These are phyloP conservation scores for Macquaria australasica DNA, from an alignment of 2,113 vertebrate species.

Conservation along the genomic window DNA sequence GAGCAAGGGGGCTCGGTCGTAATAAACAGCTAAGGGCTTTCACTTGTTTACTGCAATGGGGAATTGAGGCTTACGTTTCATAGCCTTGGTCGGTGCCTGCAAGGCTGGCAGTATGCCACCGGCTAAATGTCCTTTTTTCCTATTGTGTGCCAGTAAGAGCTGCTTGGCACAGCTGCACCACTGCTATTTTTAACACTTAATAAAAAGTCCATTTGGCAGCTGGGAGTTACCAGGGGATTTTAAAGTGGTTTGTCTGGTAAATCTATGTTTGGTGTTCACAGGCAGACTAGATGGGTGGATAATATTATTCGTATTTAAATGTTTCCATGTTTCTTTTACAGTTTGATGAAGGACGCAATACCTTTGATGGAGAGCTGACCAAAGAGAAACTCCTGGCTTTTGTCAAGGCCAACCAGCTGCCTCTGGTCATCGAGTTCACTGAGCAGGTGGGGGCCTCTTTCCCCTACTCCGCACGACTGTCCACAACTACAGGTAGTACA, in stretches of 20 bases:
- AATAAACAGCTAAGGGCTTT: constrained; percentile 60
- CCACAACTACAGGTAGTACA: background rate
- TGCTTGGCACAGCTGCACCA: constrained; percentile 25
- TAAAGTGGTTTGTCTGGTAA: constrained; percentile 45
- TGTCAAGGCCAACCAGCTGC: constrained; percentile 94
- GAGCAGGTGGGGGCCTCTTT: constrained; percentile 89
- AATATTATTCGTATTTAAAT: constrained; percentile 23
- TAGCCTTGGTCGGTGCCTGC: constrained; percentile 4
- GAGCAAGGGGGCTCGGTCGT: constrained; percentile 24
- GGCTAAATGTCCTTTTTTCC: constrained; percentile 7
- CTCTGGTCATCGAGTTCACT: constrained; percentile 98
- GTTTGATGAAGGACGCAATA: constrained; percentile 97
- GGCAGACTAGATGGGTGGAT: constrained; percentile 46
- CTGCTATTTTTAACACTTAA: constrained; percentile 64
- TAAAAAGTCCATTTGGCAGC: constrained; percentile 25
- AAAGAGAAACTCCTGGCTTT: constrained; percentile 92
- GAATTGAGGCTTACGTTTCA: constrained; percentile 44
- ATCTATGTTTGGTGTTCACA: constrained; percentile 59
- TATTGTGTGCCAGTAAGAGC: constrained; percentile 57
- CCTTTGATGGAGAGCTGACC: constrained; percentile 92
- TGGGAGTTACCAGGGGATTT: constrained; percentile 31
- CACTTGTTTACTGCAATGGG: constrained; percentile 53
- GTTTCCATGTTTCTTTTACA: constrained; percentile 71
- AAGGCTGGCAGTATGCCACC: constrained; percentile 18
- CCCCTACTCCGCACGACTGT: background rate